Percentiles rank a stretch among this genome's conserved stretches.
phyloP scores from a whole-genome alignment of 2,888 invertebrate genomes.

The Miltochrista miniata region DNA sequence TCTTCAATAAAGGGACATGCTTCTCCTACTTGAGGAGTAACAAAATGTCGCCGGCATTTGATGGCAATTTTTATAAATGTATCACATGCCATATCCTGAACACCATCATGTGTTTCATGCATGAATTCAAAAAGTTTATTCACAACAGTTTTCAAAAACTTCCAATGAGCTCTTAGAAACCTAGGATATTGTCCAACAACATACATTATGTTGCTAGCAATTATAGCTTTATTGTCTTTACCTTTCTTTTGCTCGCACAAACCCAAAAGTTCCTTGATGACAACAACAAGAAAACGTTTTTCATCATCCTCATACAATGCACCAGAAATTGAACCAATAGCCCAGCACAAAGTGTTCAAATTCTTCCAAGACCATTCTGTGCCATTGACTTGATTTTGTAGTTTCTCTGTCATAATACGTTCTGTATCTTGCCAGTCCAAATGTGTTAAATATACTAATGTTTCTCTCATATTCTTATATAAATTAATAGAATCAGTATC shows the following conservation, averaged over 20 bases:
- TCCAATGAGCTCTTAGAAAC: slow-evolving; percentile 99
- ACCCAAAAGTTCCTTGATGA: slow-evolving; percentile 98
- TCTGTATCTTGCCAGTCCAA: slow-evolving; percentile 99
- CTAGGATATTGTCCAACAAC: slow-evolving; percentile 99
- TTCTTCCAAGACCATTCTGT: slow-evolving; percentile 99
- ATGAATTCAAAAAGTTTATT: slow-evolving; percentile 99
- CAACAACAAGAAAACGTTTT: slow-evolving; percentile 98
- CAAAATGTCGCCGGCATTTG: slow-evolving; percentile 99
- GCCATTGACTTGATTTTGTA: slow-evolving; percentile 99
- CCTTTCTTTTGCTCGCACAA: slow-evolving; percentile 99
- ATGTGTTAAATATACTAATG: slow-evolving; percentile 98
- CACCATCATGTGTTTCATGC: slow-evolving; percentile 99
- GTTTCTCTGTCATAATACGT: slow-evolving; percentile 98
- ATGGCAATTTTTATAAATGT: slow-evolving; percentile 99
- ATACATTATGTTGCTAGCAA: slow-evolving; percentile 99
- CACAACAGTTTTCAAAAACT: slow-evolving; percentile 99
- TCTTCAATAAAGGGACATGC: slow-evolving; percentile 99
- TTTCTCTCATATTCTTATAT: slow-evolving; percentile 99
- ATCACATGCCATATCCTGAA: slow-evolving; percentile 99
- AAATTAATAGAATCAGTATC: slow-evolving; percentile 99
- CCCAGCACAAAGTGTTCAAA: slow-evolving; percentile 99
- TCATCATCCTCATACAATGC: slow-evolving; percentile 99
- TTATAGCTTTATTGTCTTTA: slow-evolving; percentile 99
- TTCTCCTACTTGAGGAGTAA: slow-evolving; percentile 97
- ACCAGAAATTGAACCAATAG: slow-evolving; percentile 99